A percentile compares a stretch with the other conserved stretches of the same genome.
Conservation (phyloP, 2,113 vertebrate genomes). For the Tonatia bakeri region DNA sequence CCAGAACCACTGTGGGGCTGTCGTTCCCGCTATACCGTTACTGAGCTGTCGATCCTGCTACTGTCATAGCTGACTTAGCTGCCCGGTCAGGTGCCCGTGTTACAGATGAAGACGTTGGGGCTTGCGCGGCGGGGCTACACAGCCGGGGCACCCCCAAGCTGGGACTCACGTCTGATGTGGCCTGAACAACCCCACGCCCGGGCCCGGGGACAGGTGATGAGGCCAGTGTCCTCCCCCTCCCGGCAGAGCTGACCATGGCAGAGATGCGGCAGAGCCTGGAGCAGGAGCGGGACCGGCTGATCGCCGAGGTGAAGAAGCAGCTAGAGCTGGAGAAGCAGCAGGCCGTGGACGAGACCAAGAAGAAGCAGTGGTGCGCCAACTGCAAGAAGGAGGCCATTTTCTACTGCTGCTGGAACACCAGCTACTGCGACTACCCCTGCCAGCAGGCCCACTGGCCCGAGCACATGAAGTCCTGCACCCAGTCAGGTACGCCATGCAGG, state of each 20-base stretch:
- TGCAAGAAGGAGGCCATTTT: slow-evolving; percentile 99
- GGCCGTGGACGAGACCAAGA: slow-evolving; percentile 96
- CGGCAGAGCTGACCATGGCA: slow-evolving; percentile 95
- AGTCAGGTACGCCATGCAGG: slow-evolving; percentile 88
- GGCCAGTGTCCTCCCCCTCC: background rate
- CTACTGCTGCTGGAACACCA: slow-evolving; percentile 99
- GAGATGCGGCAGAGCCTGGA: slow-evolving; percentile 99
- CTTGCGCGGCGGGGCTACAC: accelerated
- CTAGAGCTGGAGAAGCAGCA: slow-evolving; percentile 94
- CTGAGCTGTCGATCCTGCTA: background rate
- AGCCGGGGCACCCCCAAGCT: accelerated
- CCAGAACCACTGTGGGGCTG: accelerated
- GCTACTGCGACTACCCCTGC: slow-evolving; percentile 98
- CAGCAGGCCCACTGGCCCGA: slow-evolving; percentile 99
- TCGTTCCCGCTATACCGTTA: accelerated
- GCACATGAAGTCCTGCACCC: slow-evolving; percentile 98
- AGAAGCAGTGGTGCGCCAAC: slow-evolving; percentile 98
- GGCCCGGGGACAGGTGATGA: accelerated
- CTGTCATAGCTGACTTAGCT: no score
- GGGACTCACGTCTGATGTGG: accelerated
- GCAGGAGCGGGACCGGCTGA: slow-evolving; percentile 92
- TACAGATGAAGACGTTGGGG: background rate
- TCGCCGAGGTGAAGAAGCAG: slow-evolving; percentile 96
- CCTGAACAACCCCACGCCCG: accelerated
- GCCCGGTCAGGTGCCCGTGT: no score